These are phyloP conservation scores for Gerris lacustris DNA, from an alignment of 2,888 invertebrate genomes.

Conservation along the genomic window DNA sequence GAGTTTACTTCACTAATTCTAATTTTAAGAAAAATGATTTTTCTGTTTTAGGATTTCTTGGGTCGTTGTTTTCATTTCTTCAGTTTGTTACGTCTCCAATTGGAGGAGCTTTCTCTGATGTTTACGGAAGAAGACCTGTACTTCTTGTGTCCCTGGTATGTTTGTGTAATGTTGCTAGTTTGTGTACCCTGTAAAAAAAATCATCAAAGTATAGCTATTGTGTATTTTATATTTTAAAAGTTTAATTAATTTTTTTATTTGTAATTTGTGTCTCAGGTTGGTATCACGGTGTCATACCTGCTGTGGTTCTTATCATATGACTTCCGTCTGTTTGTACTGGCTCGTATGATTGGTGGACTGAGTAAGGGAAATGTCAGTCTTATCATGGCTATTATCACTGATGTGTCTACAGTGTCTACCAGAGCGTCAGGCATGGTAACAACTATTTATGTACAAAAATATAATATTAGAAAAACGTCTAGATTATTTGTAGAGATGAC, in stretches of 20 bases:
- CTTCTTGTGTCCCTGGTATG: constrained; percentile 67
- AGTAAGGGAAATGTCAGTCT: constrained; percentile 95
- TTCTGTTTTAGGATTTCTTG: constrained; percentile 55
- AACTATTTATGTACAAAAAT: neutral
- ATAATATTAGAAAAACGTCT: no score
- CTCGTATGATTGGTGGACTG: constrained; percentile 84
- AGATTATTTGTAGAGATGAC: no score
- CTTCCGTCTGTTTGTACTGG: constrained; percentile 81
- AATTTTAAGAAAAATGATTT: no score
- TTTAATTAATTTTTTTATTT: neutral
- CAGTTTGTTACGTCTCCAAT: constrained; percentile 91
- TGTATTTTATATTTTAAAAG: no score
- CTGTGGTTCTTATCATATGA: constrained; percentile 80
- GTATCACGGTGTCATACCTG: constrained; percentile 72
- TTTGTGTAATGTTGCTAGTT: neutral
- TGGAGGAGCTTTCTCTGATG: constrained; percentile 88
- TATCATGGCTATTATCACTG: constrained; percentile 88
- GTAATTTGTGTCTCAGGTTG: constrained; percentile 47
- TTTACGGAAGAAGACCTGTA: constrained; percentile 79
- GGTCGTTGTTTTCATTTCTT: constrained; percentile 89
- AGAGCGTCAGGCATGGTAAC: constrained; percentile 86
- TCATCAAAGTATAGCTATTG: neutral
- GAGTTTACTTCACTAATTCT: no score
- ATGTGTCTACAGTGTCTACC: constrained; percentile 71
- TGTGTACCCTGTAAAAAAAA: constrained; percentile 5